Percentiles rank a stretch among this genome's conserved stretches.
phyloP scores from a whole-genome alignment of 2,888 invertebrate species.

The Pycnomerus fuliginosus region DNA sequence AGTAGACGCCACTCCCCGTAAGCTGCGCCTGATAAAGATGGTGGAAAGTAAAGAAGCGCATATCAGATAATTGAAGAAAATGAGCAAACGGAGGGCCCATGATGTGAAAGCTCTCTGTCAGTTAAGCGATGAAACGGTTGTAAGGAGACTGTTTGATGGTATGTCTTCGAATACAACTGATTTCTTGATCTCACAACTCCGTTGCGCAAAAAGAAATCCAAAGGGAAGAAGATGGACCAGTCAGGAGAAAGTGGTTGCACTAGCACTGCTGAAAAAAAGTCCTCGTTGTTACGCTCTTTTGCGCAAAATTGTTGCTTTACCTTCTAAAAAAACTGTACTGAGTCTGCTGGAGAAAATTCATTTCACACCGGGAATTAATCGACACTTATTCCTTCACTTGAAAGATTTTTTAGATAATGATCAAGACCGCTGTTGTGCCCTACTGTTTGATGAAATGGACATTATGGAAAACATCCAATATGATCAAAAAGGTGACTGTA shows the following conservation, averaged over 20 bases:
- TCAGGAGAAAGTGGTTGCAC: slow-evolving; percentile 13
- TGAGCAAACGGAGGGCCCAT: slow-evolving; percentile 10
- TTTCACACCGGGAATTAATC: slow-evolving; percentile 22
- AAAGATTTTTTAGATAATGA: slow-evolving; percentile 8
- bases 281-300: slow-evolving; percentile 21
- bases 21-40: slow-evolving; percentile 5
- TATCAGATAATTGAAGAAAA: slow-evolving; percentile 15
- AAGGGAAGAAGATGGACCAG: slow-evolving; percentile 13
- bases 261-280: slow-evolving; percentile 16
- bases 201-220: slow-evolving; percentile 1
- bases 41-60: slow-evolving; percentile 17
- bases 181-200: slow-evolving; percentile 18
- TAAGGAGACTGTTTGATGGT: slow-evolving; percentile 7
- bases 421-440: slow-evolving; percentile 15
- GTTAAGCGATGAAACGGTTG: slow-evolving; percentile 4
- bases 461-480: slow-evolving; percentile 6
- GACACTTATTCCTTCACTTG: slow-evolving; percentile 16
- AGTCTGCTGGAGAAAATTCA: slow-evolving; percentile 20
- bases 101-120: slow-evolving; percentile 12
- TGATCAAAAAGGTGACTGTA: not conserved
- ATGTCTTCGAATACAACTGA: slow-evolving; percentile 10
- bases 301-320: slow-evolving; percentile 21
- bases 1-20: slow-evolving; percentile 5
- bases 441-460: slow-evolving; percentile 20
- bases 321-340: slow-evolving; percentile 20